phyloP scores from a whole-genome alignment of 2,113 vertebrate species.

The Lontra canadensis region DNA sequence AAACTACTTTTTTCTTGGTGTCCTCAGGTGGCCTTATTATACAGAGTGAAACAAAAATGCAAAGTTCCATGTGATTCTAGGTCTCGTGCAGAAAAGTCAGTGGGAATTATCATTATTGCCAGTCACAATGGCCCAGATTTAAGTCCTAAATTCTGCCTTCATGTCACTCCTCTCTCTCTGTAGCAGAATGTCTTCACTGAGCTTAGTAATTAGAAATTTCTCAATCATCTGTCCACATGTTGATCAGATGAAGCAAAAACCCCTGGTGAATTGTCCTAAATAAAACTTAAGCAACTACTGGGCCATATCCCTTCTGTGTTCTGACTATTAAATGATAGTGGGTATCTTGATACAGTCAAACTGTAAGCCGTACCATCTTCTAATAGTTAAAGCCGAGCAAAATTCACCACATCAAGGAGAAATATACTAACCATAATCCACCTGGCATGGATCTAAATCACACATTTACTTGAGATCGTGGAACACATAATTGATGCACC shows the following conservation, averaged over 20 bases:
- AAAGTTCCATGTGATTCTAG: not conserved
- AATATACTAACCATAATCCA: not conserved
- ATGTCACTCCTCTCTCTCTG: not conserved
- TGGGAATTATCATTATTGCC: not conserved
- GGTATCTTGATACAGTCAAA: not conserved
- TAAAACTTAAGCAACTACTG: not conserved
- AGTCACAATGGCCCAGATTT: not conserved
- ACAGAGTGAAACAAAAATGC: not conserved
- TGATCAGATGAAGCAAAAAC: not conserved
- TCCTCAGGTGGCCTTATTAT: not conserved
- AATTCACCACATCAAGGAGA: not conserved
- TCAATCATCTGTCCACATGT: not conserved
- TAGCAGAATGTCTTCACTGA: not conserved
- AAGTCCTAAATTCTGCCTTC: not conserved
- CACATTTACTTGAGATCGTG: not conserved
- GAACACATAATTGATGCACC: not conserved
- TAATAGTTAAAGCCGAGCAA: not conserved
- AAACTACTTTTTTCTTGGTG: not conserved
- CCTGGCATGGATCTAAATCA: not conserved
- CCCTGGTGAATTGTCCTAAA: not conserved
- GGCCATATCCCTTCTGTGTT: not conserved
- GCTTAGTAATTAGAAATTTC: not conserved
- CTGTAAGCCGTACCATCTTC: not conserved
- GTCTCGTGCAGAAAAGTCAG: not conserved
- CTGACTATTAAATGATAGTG: not conserved